Evolutionary conservation across 2,797 vertebrate genomes (phyloP).

Genomic region (Coilia nasus): DNA sequence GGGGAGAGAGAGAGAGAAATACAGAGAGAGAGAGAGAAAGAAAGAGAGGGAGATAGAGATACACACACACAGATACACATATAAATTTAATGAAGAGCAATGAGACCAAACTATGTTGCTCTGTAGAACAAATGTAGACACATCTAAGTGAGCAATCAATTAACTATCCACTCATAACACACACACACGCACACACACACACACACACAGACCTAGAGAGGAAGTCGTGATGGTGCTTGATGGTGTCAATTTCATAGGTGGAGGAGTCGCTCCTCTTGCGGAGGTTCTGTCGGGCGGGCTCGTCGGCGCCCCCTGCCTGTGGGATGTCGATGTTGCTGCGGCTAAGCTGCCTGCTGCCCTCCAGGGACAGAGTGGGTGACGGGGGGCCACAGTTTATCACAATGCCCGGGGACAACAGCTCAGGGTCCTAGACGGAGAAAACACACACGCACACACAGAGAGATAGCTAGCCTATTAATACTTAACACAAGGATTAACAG

Average conservation of each 20-base stretch:
- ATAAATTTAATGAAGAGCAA: no score
- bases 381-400: constrained; percentile 74
- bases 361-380: constrained; percentile 65
- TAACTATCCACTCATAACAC: neutral
- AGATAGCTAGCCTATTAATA: neutral
- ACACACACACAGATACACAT: no score
- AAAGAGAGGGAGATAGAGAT: no score
- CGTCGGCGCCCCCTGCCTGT: constrained; percentile 80
- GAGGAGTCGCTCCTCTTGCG: constrained; percentile 96
- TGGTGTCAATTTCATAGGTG: constrained; percentile 94
- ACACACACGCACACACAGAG: neutral
- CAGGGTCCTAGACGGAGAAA: constrained; percentile 79
- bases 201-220: constrained; percentile 81
- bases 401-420: constrained; percentile 92
- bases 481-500: no score
- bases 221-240: constrained; percentile 97
- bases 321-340: constrained; percentile 97
- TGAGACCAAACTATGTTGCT: constrained; percentile 59
- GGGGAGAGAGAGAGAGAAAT: constrained; percentile 80
- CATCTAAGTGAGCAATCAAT: no score
- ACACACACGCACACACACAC: constrained; percentile 62
- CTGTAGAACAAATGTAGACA: constrained; percentile 73
- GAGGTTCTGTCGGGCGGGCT: constrained; percentile 84
- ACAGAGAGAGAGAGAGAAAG: constrained; percentile 51
- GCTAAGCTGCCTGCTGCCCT: constrained; percentile 91